Conservation (phyloP, 2,797 vertebrate genomes). For the Ptychadena robeensis region DNA sequence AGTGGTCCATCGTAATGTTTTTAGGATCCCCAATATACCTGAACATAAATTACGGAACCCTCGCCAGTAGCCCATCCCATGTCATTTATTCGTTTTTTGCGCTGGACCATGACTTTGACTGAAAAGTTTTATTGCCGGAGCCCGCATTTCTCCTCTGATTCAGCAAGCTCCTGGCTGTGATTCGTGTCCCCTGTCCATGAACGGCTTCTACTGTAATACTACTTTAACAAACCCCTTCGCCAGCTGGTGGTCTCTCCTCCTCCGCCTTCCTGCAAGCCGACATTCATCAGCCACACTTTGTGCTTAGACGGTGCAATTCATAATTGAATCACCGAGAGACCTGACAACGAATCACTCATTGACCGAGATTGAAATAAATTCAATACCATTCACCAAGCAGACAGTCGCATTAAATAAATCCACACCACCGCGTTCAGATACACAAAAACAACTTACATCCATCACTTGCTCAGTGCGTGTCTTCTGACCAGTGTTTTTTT, state of each 20-base stretch:
- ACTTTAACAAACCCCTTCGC: not conserved
- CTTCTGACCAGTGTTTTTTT: not conserved
- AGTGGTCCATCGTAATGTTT: too few species aligned
- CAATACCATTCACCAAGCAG: slow-evolving; percentile 21
- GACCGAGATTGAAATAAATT: slow-evolving; percentile 38
- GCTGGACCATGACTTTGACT: not conserved
- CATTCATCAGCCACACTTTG: slow-evolving; percentile 30
- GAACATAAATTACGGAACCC: not conserved
- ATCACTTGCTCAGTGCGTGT: not conserved
- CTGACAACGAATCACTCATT: slow-evolving; percentile 36
- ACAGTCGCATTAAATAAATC: slow-evolving; percentile 46
- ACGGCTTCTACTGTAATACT: not conserved
- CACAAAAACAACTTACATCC: slow-evolving; percentile 31
- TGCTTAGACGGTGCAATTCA: slow-evolving; percentile 22
- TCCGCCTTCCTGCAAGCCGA: slow-evolving; percentile 15
- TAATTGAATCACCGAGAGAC: slow-evolving; percentile 40
- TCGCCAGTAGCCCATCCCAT: not conserved
- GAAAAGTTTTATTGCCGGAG: not conserved
- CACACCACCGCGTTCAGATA: slow-evolving; percentile 1
- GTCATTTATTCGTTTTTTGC: not conserved
- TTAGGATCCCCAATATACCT: too few species aligned
- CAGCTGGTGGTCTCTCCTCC: slow-evolving; percentile 12
- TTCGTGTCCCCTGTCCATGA: not conserved
- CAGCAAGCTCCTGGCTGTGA: not conserved
- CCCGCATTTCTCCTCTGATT: not conserved